phyloP scores from a whole-genome alignment of 2,113 vertebrate genomes.

The Corapipo altera region DNA sequence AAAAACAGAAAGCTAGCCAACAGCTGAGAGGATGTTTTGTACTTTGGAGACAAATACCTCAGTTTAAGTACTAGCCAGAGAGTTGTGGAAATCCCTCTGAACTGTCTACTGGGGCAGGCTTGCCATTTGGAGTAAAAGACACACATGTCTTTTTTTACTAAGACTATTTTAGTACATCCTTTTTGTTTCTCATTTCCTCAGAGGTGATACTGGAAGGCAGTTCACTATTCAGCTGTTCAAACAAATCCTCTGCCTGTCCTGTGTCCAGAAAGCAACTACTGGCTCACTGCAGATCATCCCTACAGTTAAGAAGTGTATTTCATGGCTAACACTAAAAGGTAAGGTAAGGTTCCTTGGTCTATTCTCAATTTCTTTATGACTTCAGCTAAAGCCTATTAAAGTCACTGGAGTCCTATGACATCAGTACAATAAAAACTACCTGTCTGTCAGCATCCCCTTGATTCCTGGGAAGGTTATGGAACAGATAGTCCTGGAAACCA shows the following conservation, averaged over 20 bases:
- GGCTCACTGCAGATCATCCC: not conserved
- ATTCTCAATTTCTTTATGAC: not conserved
- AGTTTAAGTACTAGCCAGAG: not conserved
- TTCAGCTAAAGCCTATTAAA: not conserved
- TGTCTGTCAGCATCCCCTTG: not conserved
- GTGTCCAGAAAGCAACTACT: not conserved
- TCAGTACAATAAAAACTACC: not conserved
- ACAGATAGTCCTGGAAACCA: not conserved
- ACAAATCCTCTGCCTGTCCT: not conserved
- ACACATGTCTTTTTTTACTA: not conserved
- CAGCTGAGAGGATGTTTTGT: not conserved
- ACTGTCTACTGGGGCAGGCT: accelerated
- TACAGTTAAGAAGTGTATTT: not conserved
- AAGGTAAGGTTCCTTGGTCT: not conserved
- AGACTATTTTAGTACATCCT: not conserved
- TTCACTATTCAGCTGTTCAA: not conserved
- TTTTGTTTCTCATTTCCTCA: not conserved
- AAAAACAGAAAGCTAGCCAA: not conserved
- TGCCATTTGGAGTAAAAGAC: not conserved
- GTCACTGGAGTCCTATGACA: not conserved
- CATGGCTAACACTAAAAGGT: not conserved
- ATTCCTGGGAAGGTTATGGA: not conserved
- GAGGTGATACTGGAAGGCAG: not conserved
- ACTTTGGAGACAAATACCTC: not conserved
- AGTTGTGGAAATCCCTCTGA: not conserved